Percentiles rank a stretch among this genome's conserved stretches.
Conservation (phyloP, 2,888 invertebrate species). For the Matsumyia berberina region DNA sequence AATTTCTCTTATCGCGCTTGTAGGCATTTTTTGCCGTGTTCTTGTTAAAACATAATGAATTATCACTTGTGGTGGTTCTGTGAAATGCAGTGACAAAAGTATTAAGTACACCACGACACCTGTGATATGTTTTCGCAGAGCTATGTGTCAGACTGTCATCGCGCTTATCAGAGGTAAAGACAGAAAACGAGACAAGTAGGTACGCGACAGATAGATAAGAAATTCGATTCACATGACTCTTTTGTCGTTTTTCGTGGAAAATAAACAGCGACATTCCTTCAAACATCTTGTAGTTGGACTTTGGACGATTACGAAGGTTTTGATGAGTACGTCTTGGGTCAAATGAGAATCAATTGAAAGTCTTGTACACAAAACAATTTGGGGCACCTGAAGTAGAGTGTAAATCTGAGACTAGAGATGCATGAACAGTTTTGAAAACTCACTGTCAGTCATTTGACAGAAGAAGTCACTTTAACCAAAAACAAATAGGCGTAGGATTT, state of each 20-base stretch:
- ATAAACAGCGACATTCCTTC: no score
- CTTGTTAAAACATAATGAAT: slow-evolving; percentile 4
- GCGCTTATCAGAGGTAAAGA: slow-evolving; percentile 16
- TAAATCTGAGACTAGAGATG: no score
- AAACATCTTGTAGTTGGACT: no score
- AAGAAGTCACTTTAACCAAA: no score
- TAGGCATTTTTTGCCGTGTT: neutral
- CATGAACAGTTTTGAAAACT: no score
- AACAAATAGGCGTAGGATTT: no score
- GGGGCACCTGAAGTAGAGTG: no score
- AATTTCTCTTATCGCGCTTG: neutral
- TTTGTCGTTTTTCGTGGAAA: neutral
- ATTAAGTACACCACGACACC: slow-evolving; percentile 71
- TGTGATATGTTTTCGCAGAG: slow-evolving; percentile 6
- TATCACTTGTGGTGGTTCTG: slow-evolving; percentile 1
- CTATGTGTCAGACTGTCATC: slow-evolving; percentile 5
- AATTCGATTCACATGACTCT: slow-evolving; percentile 11
- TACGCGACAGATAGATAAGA: slow-evolving; percentile 1
- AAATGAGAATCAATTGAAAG: no score
- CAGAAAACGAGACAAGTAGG: slow-evolving; percentile 10
- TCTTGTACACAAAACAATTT: no score
- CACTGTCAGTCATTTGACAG: no score
- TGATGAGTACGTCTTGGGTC: no score
- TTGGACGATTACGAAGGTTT: no score
- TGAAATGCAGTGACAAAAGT: slow-evolving; percentile 72